Evolutionary conservation across 2,113 vertebrate genomes (phyloP).

Genomic region (Sylvietta virens): DNA sequence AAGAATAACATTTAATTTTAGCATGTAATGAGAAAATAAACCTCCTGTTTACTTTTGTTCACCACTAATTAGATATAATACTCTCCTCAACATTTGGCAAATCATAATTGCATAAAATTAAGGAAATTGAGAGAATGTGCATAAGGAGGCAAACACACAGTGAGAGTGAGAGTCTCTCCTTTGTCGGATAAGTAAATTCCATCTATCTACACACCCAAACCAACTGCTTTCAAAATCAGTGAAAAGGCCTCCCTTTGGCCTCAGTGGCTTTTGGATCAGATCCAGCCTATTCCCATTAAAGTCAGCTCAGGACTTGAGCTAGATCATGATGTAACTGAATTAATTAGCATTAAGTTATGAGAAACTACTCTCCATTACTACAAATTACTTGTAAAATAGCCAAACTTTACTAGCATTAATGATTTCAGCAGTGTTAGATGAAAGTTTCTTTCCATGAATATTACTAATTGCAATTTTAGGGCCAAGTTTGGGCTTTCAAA

Average conservation of each 20-base stretch:
- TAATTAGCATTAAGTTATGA: constrained; percentile 72
- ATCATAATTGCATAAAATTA: constrained; percentile 61
- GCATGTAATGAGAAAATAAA: constrained; percentile 30
- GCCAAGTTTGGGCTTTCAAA: not conserved
- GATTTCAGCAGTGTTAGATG: not conserved
- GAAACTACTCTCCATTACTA: constrained; percentile 57
- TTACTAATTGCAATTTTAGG: not conserved
- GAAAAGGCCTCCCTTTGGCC: not conserved
- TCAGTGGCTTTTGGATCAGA: constrained; percentile 20
- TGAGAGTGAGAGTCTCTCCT: not conserved
- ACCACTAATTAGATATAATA: constrained; percentile 54
- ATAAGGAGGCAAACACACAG: not conserved
- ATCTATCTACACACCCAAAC: not conserved
- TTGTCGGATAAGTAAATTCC: not conserved
- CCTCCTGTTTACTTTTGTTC: constrained; percentile 35
- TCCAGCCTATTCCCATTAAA: constrained; percentile 11
- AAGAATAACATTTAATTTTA: constrained; percentile 12
- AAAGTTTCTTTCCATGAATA: not conserved
- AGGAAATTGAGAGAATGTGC: constrained; percentile 38
- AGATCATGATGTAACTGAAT: constrained; percentile 56
- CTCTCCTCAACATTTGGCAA: constrained; percentile 13
- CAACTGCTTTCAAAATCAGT: not conserved
- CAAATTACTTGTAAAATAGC: constrained; percentile 62
- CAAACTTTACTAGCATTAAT: constrained; percentile 25
- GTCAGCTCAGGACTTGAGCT: constrained; percentile 39